A percentile compares a stretch with the other conserved stretches of the same genome.
Evolutionary conservation across 2,888 invertebrate genomes (phyloP).

Genomic region (Tipula lateralis): DNA sequence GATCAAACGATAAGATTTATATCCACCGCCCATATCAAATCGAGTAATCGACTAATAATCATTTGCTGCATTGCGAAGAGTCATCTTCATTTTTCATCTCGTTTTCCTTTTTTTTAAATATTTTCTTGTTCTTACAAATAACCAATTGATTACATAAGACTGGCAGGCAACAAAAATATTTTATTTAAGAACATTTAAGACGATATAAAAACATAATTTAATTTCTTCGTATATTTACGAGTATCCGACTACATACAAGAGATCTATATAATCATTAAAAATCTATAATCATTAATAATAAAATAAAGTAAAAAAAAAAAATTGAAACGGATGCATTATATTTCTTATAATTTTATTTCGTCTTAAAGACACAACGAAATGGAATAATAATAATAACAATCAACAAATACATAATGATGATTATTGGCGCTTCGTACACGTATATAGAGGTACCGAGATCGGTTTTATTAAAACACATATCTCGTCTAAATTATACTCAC

Average conservation of each 20-base stretch:
- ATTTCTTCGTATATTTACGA: background rate
- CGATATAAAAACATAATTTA: constrained; percentile 19
- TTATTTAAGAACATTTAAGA: constrained; percentile 13
- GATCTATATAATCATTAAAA: constrained; percentile 19
- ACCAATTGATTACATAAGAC: constrained; percentile 5
- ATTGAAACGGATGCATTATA: background rate
- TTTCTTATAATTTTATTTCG: background rate
- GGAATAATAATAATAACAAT: background rate
- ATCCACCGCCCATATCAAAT: background rate
- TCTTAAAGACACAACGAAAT: constrained; percentile 6
- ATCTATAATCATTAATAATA: constrained; percentile 15
- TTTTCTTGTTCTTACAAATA: background rate
- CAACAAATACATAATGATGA: background rate
- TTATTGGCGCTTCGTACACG: constrained; percentile 11
- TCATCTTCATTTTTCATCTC: background rate
- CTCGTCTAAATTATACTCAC: background rate
- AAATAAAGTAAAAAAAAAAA: background rate
- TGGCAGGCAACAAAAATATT: background rate
- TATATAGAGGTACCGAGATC: background rate
- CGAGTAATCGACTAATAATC: constrained; percentile 11
- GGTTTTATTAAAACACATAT: background rate
- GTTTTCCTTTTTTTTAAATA: background rate
- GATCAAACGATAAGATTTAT: background rate
- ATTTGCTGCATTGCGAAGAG: background rate
- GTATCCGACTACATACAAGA: background rate